Evolutionary conservation across 2,888 invertebrate species (phyloP), one percentile per base, ranked within the genome.

Genomic region (Meiosimyza platycephala): DNA sequence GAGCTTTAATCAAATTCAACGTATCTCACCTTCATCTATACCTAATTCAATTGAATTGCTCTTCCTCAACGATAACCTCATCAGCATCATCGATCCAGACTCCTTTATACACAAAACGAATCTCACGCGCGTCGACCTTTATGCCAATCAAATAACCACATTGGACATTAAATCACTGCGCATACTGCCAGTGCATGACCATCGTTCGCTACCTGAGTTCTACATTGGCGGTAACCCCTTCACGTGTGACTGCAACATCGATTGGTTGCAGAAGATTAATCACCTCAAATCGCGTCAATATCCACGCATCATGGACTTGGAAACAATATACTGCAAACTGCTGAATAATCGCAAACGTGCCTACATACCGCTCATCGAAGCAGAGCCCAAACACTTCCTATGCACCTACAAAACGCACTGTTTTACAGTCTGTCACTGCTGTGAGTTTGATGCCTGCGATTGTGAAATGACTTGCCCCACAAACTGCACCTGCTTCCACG

Each of bases 381-480:
- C 95, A 50, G 94, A 95, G 85, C 92, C 95, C 1, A 94, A 94
- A 69, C 95, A 96, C 88, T 97, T 97, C 88, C 90, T 97, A 80
- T 97, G 97, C 89, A 92, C 93, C 76, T 97, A 97, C 88, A 94
- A 94, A 88, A 94, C 94, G 55, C 96, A 97, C 87, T 98, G 98
- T 88, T 97, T 96, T 87, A 94, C 97, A 15, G 90, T 96, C 76
- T 98, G 98, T 85, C 95, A 96, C 85, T 98, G 98, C 89, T 98
- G 98, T 88, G 96, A 97, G 87, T 98, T 96, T 88, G 97, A 96
- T 87, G 96, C 96, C 69, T 98, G 98, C 89, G 98, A 98, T 88
- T 98, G 98, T 89, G 95, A 97, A 89, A 97, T 97, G 95, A 96
- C 95, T 78, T 98, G 98, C 86, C 98, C 98, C 64, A 91, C 90